A percentile compares a stretch with the other conserved stretches of the same genome.
Conservation (phyloP, 1,140 invertebrate species). For the Copidosoma floridanum region DNA sequence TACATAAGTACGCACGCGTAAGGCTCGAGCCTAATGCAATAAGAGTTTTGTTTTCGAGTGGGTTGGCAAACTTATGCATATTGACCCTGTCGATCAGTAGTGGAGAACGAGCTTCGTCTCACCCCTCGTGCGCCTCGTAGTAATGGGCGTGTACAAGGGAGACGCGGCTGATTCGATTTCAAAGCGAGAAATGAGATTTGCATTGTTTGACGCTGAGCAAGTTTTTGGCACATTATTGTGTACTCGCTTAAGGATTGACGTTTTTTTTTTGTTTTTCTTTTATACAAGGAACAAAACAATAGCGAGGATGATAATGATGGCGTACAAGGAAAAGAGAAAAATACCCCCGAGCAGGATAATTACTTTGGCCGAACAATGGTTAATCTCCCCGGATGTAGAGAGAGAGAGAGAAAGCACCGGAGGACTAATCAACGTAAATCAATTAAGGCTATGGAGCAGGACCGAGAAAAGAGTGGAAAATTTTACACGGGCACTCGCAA, state of each 20-base stretch:
- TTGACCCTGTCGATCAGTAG: conserved; percentile 47
- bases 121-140: not conserved
- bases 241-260: no score
- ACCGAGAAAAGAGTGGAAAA: conserved; percentile 8
- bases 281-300: no score
- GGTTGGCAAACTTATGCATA: conserved; percentile 48
- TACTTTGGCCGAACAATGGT: no score
- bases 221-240: no score
- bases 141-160: no score
- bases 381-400: no score
- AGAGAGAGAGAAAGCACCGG: no score
- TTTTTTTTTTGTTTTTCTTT: no score
- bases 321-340: no score
- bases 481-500: conserved; percentile 4
- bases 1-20: no score
- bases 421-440: not conserved
- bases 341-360: no score
- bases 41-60: conserved; percentile 45
- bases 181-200: conserved; percentile 16
- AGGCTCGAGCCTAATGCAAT: conserved; percentile 40
- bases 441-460: conserved; percentile 8
- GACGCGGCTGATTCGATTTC: conserved; percentile 14
- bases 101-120: not conserved
- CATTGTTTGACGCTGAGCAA: not conserved
- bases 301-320: no score